Base-by-base conservation (phyloP, 2,797 vertebrate species). In the Agapornis canus region DNA sequence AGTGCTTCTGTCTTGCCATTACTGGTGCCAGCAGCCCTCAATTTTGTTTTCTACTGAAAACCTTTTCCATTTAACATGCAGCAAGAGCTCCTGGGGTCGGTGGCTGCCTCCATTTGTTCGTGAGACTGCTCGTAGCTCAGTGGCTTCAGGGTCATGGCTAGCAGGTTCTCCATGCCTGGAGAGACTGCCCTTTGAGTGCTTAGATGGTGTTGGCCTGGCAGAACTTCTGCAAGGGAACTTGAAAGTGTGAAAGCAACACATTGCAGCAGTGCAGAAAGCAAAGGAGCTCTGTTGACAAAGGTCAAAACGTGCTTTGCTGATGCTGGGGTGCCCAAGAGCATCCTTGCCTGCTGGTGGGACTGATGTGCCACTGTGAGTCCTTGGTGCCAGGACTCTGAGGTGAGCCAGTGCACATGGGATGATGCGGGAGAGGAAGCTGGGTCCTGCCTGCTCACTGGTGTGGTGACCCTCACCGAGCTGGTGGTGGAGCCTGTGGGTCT, bases 281-380 rank as follows among this genome's bases (percentile, higher is more conserved):
- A 80, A 64, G n/a, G 40, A 19, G 27, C 40, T 66, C 61, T 77
- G 56, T 39, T 47, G 43, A 35, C 2, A 10, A 37, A 73, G n/a
- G 26, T 69, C 12, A 10, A 10, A 63, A 48, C 4, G 37, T 47
- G 29, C n/a, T 39, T 40, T 35, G 13, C 26, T 60, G 35, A 3
- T 52, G 57, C 56, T 43, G 59, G 18, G 60, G 2, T 81, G 52
- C 35, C 11, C 21, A 4, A 29, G 26, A 60, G 12, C 1, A 1
- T 32, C 75, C 57, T 66, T 3, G 1, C 22, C 8, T 0, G 0
- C n/a, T 1, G 5, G 14, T 20, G 39, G 51, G 51, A 51, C 70
- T 20, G 49, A 7, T 1, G 4, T 5, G 49, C 18, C 25, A 1
- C 40, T 0, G 1, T 0, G 22, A 17, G 52, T 29, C 45, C 13